Percentiles rank a stretch among this genome's conserved stretches.
phyloP scores from a whole-genome alignment of 2,888 invertebrate genomes.

The Diogma glabrata region DNA sequence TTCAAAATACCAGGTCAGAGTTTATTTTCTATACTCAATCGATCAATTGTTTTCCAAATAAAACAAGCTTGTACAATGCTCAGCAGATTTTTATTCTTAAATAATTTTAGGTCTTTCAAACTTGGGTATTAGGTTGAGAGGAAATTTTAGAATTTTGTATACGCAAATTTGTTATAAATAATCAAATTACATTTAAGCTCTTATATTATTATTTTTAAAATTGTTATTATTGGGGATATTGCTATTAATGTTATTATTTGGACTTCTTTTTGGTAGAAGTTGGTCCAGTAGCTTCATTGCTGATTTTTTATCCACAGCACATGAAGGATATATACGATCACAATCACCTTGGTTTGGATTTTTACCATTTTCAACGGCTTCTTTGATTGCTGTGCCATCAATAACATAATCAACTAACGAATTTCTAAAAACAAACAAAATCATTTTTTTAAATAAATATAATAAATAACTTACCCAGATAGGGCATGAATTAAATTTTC shows the following conservation, averaged over 20 bases:
- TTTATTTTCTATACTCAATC: too few species aligned
- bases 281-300: slow-evolving; percentile 55
- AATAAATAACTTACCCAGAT: slow-evolving; percentile 42
- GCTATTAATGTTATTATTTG: not conserved
- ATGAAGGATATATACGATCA: slow-evolving; percentile 51
- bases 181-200: not conserved
- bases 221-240: not conserved
- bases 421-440: slow-evolving; percentile 39
- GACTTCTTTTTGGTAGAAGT: slow-evolving; percentile 41
- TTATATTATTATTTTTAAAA: slow-evolving; percentile 6
- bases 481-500: slow-evolving; percentile 50
- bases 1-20: too few species aligned
- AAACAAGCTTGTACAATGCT: too few species aligned
- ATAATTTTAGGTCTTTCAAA: too few species aligned
- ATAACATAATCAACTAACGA: slow-evolving; percentile 54
- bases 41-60: too few species aligned
- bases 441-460: not conserved
- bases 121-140: too few species aligned
- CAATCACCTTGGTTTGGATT: slow-evolving; percentile 38
- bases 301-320: slow-evolving; percentile 56
- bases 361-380: slow-evolving; percentile 53
- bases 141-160: too few species aligned
- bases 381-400: slow-evolving; percentile 59
- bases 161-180: too few species aligned
- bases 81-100: too few species aligned